These are phyloP conservation scores for Myripristis jacobus DNA, from an alignment of 2,797 vertebrate genomes.

Conservation along the genomic window DNA sequence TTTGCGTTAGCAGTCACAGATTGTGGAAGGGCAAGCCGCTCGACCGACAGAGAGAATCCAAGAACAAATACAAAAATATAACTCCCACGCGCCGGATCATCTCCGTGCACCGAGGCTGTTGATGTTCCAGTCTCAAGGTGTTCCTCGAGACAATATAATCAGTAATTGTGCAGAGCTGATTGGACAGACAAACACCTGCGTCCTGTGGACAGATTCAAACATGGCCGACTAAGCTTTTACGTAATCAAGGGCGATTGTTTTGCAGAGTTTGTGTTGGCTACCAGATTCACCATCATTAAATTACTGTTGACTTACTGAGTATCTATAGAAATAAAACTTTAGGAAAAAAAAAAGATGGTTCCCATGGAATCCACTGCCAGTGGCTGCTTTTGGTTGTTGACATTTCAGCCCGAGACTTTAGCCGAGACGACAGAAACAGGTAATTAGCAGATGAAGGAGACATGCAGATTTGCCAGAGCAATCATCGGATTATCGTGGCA, in stretches of 20 bases:
- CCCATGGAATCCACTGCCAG: conserved; percentile 26
- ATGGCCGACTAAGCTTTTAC: neutral
- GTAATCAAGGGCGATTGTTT: conserved; percentile 9
- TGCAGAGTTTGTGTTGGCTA: conserved; percentile 14
- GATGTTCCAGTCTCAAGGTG: conserved; percentile 46
- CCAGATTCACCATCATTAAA: conserved; percentile 31
- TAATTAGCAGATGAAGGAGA: neutral
- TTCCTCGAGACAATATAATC: conserved; percentile 45
- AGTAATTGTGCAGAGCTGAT: neutral
- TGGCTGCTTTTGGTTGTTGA: neutral
- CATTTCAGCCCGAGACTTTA: conserved; percentile 11
- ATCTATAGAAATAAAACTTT: neutral
- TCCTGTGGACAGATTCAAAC: conserved; percentile 23
- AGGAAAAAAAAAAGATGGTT: conserved; percentile 25
- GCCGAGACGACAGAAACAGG: conserved; percentile 15
- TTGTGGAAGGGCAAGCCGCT: conserved; percentile 35
- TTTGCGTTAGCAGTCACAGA: conserved; percentile 48
- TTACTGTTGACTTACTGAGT: conserved; percentile 32
- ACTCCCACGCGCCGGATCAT: conserved; percentile 59
- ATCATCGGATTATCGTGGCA: conserved; percentile 8
- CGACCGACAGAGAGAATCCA: conserved; percentile 42
- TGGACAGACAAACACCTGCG: conserved; percentile 11
- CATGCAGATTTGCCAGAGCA: neutral
- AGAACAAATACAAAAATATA: conserved; percentile 23
- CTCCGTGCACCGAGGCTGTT: conserved; percentile 26